phyloP scores from a whole-genome alignment of 1,140 invertebrate species.

The Harlomillsia oculata region DNA sequence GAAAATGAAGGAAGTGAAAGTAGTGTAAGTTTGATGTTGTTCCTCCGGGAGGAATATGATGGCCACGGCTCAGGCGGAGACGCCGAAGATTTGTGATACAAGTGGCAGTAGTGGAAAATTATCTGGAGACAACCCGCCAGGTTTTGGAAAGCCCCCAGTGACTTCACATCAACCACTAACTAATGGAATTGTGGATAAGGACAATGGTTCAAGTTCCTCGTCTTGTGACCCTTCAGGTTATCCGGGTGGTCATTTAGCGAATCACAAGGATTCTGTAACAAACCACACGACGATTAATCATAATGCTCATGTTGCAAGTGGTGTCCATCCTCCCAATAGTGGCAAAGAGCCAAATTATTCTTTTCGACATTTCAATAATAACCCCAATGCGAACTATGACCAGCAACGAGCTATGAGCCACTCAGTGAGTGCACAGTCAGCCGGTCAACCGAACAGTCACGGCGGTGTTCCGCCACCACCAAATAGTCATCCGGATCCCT shows the following conservation, averaged over 20 bases:
- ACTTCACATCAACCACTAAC: conserved; percentile 11
- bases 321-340: neutral
- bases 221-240: neutral
- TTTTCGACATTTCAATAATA: conserved; percentile 5
- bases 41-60: conserved; percentile 19
- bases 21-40: too few species aligned
- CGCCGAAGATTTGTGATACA: conserved; percentile 31
- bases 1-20: neutral
- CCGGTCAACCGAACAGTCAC: too few species aligned
- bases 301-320: conserved; percentile 4
- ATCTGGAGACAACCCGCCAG: conserved; percentile 5
- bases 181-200: conserved; percentile 19
- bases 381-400: neutral
- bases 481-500: conserved; percentile 17
- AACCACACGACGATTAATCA: conserved; percentile 7
- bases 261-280: conserved; percentile 6
- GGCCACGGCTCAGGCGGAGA: conserved; percentile 28
- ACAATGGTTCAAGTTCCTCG: conserved; percentile 2
- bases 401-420: conserved; percentile 12
- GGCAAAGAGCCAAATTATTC: neutral
- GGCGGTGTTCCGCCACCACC: neutral
- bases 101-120: conserved; percentile 19
- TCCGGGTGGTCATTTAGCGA: neutral
- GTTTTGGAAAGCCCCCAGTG: conserved; percentile 4
- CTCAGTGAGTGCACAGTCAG: conserved; percentile 6